Percentiles rank a stretch among this genome's conserved stretches.
Conservation (phyloP, 2,888 invertebrate species). For the Agonopterix subpropinquella region DNA sequence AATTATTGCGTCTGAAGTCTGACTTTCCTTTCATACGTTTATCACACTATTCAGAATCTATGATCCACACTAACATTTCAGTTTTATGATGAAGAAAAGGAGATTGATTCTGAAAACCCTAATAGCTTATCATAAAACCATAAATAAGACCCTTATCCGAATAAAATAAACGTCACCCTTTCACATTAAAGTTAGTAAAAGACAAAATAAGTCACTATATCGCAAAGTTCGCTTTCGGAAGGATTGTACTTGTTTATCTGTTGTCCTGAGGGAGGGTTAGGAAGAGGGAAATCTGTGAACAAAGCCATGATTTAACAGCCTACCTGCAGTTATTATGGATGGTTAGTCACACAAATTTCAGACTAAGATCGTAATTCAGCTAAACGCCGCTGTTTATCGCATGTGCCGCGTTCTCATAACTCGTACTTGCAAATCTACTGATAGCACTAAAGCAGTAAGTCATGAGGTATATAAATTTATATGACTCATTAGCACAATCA, state of each 20-base stretch:
- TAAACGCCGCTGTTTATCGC: not conserved
- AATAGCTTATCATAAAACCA: too few relatives aligned
- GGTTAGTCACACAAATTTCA: not conserved
- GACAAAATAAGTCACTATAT: constrained; percentile 38
- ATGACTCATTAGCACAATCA: too few relatives aligned
- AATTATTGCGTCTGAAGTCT: too few relatives aligned
- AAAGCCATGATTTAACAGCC: constrained; percentile 23
- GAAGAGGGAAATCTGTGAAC: constrained; percentile 32
- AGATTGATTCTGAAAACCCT: too few relatives aligned
- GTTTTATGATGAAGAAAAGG: too few relatives aligned
- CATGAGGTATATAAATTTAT: too few relatives aligned
- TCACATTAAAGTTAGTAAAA: constrained; percentile 31
- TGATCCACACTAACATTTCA: too few relatives aligned
- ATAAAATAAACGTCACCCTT: constrained; percentile 33
- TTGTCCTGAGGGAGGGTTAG: constrained; percentile 44
- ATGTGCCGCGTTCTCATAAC: not conserved
- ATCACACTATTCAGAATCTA: too few relatives aligned
- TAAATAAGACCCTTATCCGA: constrained; percentile 11
- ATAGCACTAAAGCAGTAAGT: too few relatives aligned
- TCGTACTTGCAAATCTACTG: too few relatives aligned
- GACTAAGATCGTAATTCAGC: not conserved
- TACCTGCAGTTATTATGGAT: constrained; percentile 4
- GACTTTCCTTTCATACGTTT: too few relatives aligned
- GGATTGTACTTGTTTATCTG: constrained; percentile 51
- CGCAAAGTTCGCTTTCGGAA: constrained; percentile 28